phyloP scores from a whole-genome alignment of 2,888 invertebrate species.

The Eristalis arbustorum region DNA sequence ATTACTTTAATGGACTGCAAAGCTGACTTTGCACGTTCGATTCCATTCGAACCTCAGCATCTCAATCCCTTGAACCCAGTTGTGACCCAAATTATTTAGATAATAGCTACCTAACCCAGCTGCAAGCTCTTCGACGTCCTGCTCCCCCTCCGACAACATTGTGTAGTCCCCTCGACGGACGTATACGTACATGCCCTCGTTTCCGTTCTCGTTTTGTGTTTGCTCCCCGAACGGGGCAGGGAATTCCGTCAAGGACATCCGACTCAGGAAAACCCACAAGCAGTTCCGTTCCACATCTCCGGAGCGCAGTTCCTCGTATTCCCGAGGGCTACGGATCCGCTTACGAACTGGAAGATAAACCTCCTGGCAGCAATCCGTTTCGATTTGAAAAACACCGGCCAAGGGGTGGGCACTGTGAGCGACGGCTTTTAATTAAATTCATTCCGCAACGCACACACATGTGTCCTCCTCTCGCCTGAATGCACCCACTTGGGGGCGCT shows the following conservation, averaged over 20 bases:
- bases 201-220: background rate
- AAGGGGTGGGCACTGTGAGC: background rate
- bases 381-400: background rate
- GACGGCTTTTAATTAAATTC: background rate
- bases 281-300: background rate
- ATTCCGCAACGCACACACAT: background rate
- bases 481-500: background rate
- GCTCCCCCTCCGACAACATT: background rate
- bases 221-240: background rate
- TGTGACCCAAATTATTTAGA: background rate
- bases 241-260: constrained; percentile 21
- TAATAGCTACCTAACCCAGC: background rate
- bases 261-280: background rate
- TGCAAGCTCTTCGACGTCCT: background rate
- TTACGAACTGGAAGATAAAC: background rate
- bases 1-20: background rate
- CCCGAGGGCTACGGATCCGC: background rate
- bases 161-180: background rate
- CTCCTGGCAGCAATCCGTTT: background rate
- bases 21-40: background rate
- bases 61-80: background rate
- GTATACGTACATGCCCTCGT: background rate
- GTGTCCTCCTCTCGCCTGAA: background rate
- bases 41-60: background rate
- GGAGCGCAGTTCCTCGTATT: background rate